Conservation (phyloP, 2,888 invertebrate genomes). For the Osmoderma eremita region DNA sequence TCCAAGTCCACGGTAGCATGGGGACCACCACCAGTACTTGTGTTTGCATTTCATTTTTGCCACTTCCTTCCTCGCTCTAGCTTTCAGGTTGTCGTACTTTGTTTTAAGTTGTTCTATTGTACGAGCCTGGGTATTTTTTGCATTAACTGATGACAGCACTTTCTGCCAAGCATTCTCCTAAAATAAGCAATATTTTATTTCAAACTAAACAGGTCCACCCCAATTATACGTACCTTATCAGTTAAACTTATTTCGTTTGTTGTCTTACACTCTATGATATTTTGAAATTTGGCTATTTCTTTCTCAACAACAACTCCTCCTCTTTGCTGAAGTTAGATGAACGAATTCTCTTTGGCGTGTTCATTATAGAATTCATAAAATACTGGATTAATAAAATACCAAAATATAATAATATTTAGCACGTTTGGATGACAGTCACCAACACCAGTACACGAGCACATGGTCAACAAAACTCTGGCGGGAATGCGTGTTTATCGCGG, state of each 20-base stretch:
- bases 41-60: neutral
- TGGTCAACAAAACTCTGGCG: too few species aligned
- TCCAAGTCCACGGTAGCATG: neutral
- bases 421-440: too few species aligned
- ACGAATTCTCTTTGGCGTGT: conserved; percentile 48
- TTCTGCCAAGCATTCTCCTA: neutral
- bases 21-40: neutral
- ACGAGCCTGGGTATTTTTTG: neutral
- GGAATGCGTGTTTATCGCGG: too few species aligned
- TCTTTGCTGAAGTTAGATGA: neutral
- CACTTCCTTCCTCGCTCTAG: neutral
- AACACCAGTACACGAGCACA: too few species aligned
- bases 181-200: neutral
- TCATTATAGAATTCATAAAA: too few species aligned
- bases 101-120: neutral
- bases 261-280: neutral
- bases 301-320: neutral
- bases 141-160: neutral
- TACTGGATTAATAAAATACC: too few species aligned
- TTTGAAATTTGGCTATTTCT: neutral
- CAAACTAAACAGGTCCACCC: neutral
- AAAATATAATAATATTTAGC: too few species aligned
- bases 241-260: neutral
- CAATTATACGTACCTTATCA: neutral
- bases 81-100: neutral